Percentiles rank a stretch among this genome's conserved stretches.
phyloP scores from a whole-genome alignment of 1,140 invertebrate genomes.

The Caenorhabditis inopinata region DNA sequence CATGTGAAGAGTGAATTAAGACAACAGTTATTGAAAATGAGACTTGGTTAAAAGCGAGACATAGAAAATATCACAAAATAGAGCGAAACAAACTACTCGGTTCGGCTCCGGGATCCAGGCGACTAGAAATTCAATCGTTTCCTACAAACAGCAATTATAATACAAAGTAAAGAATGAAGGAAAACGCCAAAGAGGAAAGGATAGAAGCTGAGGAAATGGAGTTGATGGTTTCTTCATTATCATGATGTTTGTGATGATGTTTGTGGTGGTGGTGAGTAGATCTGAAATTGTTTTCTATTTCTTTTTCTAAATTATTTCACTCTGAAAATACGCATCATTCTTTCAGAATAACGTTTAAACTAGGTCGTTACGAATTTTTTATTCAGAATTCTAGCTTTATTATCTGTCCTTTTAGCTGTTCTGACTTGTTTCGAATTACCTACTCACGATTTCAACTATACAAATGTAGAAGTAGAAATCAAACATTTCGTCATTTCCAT shows the following conservation, averaged over 20 bases:
- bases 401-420: no score
- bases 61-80: not conserved
- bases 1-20: constrained; percentile 17
- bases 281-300: not conserved
- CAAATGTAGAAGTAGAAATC: no score
- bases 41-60: not conserved
- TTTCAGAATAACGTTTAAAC: no score
- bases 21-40: not conserved
- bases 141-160: not conserved
- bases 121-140: not conserved
- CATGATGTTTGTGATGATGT: not conserved
- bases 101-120: not conserved
- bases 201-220: not conserved
- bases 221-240: constrained; percentile 27
- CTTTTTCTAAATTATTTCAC: not conserved
- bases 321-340: no score
- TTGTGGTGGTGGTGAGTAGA: constrained; percentile 17
- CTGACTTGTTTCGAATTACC: no score
- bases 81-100: not conserved
- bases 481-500: not conserved
- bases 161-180: not conserved
- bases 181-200: not conserved
- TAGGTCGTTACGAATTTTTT: no score
- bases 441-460: no score
- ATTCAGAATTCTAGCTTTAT: no score